phyloP scores from a whole-genome alignment of 2,888 invertebrate species.

The Synergus umbraculus region DNA sequence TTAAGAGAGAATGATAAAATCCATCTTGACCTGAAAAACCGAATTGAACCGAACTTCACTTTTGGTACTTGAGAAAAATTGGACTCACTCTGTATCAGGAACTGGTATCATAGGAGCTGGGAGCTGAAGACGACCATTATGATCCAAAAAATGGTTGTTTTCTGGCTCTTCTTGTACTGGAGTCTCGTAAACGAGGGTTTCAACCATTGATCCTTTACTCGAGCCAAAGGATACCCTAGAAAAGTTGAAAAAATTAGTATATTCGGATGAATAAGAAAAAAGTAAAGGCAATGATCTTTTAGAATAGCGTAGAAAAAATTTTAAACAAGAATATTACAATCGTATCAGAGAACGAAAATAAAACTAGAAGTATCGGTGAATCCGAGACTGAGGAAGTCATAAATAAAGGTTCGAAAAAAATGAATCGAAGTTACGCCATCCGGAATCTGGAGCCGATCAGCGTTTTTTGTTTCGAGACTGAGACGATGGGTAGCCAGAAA shows the following conservation, averaged over 20 bases:
- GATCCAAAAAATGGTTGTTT: conserved; percentile 80
- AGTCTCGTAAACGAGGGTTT: conserved; percentile 92
- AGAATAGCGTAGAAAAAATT: too few relatives aligned
- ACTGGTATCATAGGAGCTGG: conserved; percentile 71
- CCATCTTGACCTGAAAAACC: not conserved
- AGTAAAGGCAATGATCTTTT: too few relatives aligned
- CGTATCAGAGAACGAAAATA: too few relatives aligned
- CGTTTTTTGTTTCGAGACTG: not conserved
- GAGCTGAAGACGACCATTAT: conserved; percentile 70
- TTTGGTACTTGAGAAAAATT: not conserved
- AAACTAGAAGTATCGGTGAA: too few relatives aligned
- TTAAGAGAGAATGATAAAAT: not conserved
- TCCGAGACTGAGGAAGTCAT: too few relatives aligned
- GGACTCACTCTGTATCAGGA: conserved; percentile 75
- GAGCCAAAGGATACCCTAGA: conserved; percentile 95
- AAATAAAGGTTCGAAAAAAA: too few relatives aligned
- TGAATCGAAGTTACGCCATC: too few relatives aligned
- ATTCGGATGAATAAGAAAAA: too few relatives aligned
- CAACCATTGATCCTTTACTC: conserved; percentile 96
- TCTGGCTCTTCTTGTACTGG: conserved; percentile 89
- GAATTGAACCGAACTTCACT: not conserved
- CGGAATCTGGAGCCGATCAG: too few relatives aligned
- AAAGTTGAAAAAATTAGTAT: conserved; percentile 53
- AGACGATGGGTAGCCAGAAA: conserved; percentile 54
- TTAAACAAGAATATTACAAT: too few relatives aligned